phyloP scores from a whole-genome alignment of 1,140 invertebrate genomes.

The Lithobius niger region DNA sequence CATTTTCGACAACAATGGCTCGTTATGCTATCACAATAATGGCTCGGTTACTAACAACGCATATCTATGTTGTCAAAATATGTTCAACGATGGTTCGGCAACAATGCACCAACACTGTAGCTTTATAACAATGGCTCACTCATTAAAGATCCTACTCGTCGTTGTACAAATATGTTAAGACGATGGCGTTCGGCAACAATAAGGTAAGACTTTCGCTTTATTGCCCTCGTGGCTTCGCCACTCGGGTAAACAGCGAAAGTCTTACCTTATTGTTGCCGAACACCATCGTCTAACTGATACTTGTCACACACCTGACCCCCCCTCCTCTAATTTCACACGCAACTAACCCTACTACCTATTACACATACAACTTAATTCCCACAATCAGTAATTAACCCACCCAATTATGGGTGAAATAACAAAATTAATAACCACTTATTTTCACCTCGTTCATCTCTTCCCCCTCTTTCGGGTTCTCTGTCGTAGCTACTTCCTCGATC shows the following conservation, averaged over 20 bases:
- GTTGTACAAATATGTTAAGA: too few species aligned
- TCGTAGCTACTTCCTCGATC: slow-evolving; percentile 8
- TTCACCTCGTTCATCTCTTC: slow-evolving; percentile 21
- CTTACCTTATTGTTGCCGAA: not conserved
- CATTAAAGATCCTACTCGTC: too few species aligned
- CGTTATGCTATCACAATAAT: too few species aligned
- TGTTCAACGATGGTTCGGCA: too few species aligned
- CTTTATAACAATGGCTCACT: too few species aligned
- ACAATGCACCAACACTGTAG: too few species aligned
- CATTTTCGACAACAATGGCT: too few species aligned
- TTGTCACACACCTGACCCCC: not conserved
- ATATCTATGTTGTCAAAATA: too few species aligned
- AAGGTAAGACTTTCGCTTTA: not conserved
- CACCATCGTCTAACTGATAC: not conserved
- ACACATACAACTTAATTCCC: not conserved
- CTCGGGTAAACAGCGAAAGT: not conserved
- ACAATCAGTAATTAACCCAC: not conserved
- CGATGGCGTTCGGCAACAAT: too few species aligned
- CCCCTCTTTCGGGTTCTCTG: slow-evolving; percentile 23
- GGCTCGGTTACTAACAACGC: too few species aligned
- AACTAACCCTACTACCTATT: too few species aligned
- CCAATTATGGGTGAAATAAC: slow-evolving; percentile 4
- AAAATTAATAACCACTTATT: not conserved
- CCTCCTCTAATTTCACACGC: not conserved
- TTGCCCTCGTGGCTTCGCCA: too few species aligned